Evolutionary conservation across 1,140 invertebrate genomes (phyloP).

Genomic region (Lutraria rhynchaena): DNA sequence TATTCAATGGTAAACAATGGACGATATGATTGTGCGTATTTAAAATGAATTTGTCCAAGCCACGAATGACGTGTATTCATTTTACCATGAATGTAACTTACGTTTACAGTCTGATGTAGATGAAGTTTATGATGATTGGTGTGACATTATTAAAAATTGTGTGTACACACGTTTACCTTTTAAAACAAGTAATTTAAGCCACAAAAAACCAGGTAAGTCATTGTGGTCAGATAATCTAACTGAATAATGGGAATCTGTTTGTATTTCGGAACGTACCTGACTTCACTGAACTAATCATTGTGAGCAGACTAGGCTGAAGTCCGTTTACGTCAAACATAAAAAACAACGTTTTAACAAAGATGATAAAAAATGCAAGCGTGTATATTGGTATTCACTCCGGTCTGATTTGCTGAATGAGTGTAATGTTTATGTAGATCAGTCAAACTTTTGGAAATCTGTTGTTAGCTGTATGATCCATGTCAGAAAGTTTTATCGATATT

Average conservation of each 20-base stretch:
- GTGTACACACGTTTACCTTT: neutral
- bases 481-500: no score
- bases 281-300: neutral
- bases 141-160: constrained; percentile 1
- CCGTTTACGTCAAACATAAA: neutral
- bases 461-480: neutral
- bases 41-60: no score
- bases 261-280: neutral
- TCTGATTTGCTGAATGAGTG: neutral
- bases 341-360: constrained; percentile 4
- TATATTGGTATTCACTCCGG: neutral
- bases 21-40: no score
- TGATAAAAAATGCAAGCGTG: neutral
- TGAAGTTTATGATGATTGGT: neutral
- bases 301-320: neutral
- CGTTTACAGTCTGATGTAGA: neutral
- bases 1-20: no score
- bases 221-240: neutral
- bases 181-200: neutral
- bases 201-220: neutral
- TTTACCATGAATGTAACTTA: neutral
- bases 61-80: no score
- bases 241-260: neutral
- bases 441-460: constrained; percentile 10
- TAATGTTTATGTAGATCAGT: constrained; percentile 8